Conservation (phyloP, 2,113 vertebrate species). For the Ammodytes marinus region DNA sequence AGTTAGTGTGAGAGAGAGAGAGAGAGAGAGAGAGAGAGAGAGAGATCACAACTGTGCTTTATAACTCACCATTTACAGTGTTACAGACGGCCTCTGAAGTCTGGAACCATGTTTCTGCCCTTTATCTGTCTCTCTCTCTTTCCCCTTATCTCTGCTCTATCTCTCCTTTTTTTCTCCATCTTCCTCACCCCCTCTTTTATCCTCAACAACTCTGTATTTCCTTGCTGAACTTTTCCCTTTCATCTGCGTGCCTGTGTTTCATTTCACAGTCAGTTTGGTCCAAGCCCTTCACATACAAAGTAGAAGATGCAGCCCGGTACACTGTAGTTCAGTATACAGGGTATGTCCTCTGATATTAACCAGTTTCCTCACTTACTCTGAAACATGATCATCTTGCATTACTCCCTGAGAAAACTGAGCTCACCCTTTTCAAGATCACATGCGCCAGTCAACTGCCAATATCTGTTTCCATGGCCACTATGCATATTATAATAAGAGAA, state of each 20-base stretch:
- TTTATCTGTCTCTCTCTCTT: constrained; percentile 49
- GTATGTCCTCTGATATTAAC: constrained; percentile 26
- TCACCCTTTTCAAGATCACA: constrained; percentile 12
- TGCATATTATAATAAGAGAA: not conserved
- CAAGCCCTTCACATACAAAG: not conserved
- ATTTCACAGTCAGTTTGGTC: constrained; percentile 17
- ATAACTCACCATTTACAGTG: constrained; percentile 32
- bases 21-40: not conserved
- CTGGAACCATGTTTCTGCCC: constrained; percentile 33
- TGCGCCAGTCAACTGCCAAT: not conserved
- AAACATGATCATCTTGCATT: constrained; percentile 30
- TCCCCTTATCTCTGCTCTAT: constrained; percentile 12
- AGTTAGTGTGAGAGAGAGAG: constrained; percentile 4
- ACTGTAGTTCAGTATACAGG: not conserved
- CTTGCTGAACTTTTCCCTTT: not conserved
- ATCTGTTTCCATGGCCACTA: not conserved
- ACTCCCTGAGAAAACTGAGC: constrained; percentile 20
- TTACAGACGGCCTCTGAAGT: constrained; percentile 29
- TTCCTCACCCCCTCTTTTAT: constrained; percentile 19
- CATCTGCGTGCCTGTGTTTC: constrained; percentile 37
- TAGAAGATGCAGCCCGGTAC: not conserved
- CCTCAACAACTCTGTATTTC: constrained; percentile 15
- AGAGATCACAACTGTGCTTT: constrained; percentile 17
- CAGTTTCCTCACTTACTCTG: constrained; percentile 24
- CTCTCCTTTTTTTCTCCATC: constrained; percentile 33